These are phyloP conservation scores for Sebastes taczanowskii DNA, from an alignment of 2,797 vertebrate genomes.

Conservation along the genomic window DNA sequence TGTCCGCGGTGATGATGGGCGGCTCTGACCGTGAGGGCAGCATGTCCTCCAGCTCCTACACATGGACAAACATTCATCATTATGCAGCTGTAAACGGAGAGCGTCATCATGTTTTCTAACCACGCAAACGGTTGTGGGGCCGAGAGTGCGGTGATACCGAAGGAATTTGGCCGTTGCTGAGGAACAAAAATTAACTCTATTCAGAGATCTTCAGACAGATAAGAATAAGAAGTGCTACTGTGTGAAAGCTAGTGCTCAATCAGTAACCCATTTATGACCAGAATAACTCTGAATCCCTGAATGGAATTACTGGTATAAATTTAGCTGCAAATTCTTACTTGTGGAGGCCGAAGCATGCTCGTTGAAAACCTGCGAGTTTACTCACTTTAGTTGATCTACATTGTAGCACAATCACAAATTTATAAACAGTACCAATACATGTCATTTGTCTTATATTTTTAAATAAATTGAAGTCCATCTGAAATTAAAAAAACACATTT, in stretches of 20 bases:
- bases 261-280: background rate
- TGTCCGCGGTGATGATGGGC: conserved; percentile 89
- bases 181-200: background rate
- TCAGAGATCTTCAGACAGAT: background rate
- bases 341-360: background rate
- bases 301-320: background rate
- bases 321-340: background rate
- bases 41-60: conserved; percentile 96
- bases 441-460: background rate
- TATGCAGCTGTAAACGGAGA: background rate
- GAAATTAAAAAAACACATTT: background rate
- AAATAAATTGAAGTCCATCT: background rate
- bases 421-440: background rate
- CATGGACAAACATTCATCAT: background rate
- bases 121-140: background rate
- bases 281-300: background rate
- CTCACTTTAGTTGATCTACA: background rate
- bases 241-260: background rate
- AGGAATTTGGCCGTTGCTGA: background rate
- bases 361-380: background rate
- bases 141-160: background rate
- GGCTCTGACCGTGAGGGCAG: conserved; percentile 94
- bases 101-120: background rate
- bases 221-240: background rate
- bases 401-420: background rate